These are phyloP conservation scores for Philypnodon macrostomus DNA, from an alignment of 2,797 vertebrate genomes.

Conservation along the genomic window DNA sequence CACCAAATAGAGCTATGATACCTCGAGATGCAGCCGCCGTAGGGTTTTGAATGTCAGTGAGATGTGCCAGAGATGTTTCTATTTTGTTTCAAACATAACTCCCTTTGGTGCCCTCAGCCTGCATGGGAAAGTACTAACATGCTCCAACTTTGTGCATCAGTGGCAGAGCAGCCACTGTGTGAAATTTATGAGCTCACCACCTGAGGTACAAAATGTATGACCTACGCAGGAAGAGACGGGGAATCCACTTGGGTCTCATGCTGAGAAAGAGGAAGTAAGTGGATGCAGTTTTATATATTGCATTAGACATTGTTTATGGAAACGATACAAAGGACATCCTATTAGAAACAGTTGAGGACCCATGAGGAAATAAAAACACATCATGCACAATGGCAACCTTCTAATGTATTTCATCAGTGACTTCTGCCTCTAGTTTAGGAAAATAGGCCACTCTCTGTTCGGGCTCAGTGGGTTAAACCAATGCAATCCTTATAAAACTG, in stretches of 20 bases:
- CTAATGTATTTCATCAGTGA: background rate
- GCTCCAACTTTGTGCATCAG: slow-evolving; percentile 1
- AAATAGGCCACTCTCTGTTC: background rate
- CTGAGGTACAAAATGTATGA: slow-evolving; percentile 29
- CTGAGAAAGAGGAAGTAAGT: slow-evolving; percentile 30
- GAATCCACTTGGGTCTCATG: slow-evolving; percentile 38
- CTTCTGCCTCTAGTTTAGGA: background rate
- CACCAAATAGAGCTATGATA: slow-evolving; percentile 51
- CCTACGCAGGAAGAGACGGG: slow-evolving; percentile 33
- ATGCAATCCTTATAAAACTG: no score
- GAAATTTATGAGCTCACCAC: slow-evolving; percentile 20
- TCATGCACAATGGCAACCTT: background rate
- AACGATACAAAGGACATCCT: slow-evolving; percentile 2
- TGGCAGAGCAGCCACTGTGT: slow-evolving; percentile 19
- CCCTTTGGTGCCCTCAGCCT: slow-evolving; percentile 19
- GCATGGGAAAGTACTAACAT: slow-evolving; percentile 16
- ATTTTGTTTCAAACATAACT: slow-evolving; percentile 45
- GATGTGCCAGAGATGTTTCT: slow-evolving; percentile 43
- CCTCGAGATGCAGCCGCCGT: slow-evolving; percentile 43
- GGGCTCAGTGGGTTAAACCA: background rate
- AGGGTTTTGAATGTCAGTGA: slow-evolving; percentile 54
- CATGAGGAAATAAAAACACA: background rate
- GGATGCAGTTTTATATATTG: slow-evolving; percentile 5
- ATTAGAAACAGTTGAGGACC: background rate
- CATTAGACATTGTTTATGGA: background rate